Percentiles rank a stretch among this genome's conserved stretches.
Conservation (phyloP, 2,888 invertebrate species). For the Cinara cedri region DNA sequence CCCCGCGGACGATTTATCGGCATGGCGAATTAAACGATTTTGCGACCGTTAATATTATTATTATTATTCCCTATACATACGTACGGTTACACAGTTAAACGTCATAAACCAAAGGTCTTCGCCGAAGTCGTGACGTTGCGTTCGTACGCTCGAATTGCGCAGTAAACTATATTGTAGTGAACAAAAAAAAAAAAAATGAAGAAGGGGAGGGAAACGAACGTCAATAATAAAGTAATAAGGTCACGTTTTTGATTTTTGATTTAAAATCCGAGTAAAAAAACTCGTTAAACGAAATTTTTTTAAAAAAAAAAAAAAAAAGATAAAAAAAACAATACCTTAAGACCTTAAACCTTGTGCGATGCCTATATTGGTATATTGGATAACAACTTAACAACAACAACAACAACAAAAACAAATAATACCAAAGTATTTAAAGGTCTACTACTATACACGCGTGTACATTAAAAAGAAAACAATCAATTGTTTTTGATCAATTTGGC, state of each 20-base stretch:
- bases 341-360: slow-evolving; percentile 32
- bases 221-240: too few relatives aligned
- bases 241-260: not conserved
- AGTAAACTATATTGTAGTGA: too few relatives aligned
- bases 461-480: too few relatives aligned
- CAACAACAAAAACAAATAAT: too few relatives aligned
- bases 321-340: too few relatives aligned
- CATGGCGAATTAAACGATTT: not conserved
- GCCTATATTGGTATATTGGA: too few relatives aligned
- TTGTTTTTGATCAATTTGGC: not conserved
- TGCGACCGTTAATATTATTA: not conserved
- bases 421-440: too few relatives aligned
- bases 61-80: too few relatives aligned
- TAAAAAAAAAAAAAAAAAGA: too few relatives aligned
- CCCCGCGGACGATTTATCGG: not conserved
- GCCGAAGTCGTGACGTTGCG: too few relatives aligned
- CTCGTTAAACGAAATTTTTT: slow-evolving; percentile 30
- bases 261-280: not conserved
- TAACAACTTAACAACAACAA: not conserved
- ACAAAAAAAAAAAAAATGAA: slow-evolving; percentile 4
- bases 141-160: not conserved
- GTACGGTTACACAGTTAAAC: not conserved
- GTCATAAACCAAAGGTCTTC: not conserved
- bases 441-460: too few relatives aligned
- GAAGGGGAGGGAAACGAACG: not conserved